Percentiles rank a stretch among this genome's conserved stretches.
Evolutionary conservation across 2,113 vertebrate genomes (phyloP).

Genomic region (Pedetes capensis): DNA sequence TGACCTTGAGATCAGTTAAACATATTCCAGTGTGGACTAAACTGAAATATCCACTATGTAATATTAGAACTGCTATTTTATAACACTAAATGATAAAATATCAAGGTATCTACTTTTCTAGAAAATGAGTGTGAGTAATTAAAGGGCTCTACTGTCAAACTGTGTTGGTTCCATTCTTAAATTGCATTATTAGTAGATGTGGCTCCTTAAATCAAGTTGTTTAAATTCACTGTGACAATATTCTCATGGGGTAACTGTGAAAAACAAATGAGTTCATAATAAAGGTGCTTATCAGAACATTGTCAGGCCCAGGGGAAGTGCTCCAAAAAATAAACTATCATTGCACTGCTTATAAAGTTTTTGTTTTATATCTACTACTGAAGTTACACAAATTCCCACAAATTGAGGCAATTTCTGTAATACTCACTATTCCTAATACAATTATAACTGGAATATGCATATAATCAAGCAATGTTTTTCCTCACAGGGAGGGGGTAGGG

Average conservation of each 20-base stretch:
- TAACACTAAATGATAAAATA: constrained; percentile 41
- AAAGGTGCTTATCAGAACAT: constrained; percentile 35
- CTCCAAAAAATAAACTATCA: background rate
- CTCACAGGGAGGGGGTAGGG: background rate
- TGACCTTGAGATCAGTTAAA: constrained; percentile 48
- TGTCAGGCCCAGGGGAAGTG: background rate
- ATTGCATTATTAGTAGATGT: background rate
- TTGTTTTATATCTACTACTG: constrained; percentile 38
- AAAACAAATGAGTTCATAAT: constrained; percentile 19
- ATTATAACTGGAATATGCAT: constrained; percentile 41
- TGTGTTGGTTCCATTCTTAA: constrained; percentile 15
- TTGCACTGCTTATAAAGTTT: constrained; percentile 38
- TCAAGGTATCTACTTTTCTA: constrained; percentile 14
- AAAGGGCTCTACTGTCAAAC: background rate
- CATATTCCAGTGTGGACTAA: constrained; percentile 39
- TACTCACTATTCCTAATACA: constrained; percentile 1
- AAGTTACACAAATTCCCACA: constrained; percentile 33
- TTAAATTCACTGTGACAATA: constrained; percentile 34
- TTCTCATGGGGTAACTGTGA: background rate
- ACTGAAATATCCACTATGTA: constrained; percentile 7
- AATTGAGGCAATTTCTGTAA: constrained; percentile 41
- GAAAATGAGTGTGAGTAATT: background rate
- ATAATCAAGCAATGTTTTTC: constrained; percentile 18
- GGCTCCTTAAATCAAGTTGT: background rate
- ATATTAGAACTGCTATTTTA: background rate